Conservation (phyloP, 2,797 vertebrate genomes). For the Enteromius treurensis region DNA sequence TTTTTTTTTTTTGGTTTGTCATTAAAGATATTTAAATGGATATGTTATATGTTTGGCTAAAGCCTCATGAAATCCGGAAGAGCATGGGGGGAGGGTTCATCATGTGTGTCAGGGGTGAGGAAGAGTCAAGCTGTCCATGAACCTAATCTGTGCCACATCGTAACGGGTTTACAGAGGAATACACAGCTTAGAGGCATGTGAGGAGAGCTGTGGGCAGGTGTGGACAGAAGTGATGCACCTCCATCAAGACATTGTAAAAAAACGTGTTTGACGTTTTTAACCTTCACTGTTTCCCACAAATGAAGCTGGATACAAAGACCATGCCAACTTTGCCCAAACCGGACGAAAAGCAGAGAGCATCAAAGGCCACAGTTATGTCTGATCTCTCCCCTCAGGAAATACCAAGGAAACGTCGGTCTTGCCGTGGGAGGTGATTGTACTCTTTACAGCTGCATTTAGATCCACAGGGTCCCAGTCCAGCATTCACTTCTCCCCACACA, state of each 20-base stretch:
- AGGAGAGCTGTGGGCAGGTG: constrained; percentile 44
- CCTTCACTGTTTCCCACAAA: constrained; percentile 30
- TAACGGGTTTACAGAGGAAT: constrained; percentile 79
- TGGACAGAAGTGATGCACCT: constrained; percentile 29
- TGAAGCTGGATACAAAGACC: constrained; percentile 42
- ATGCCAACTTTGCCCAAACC: constrained; percentile 39
- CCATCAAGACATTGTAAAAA: constrained; percentile 22
- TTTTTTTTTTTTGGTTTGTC: background rate
- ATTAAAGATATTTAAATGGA: background rate
- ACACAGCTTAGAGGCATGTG: constrained; percentile 68
- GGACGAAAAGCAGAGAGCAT: constrained; percentile 51
- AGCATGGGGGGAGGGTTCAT: constrained; percentile 26
- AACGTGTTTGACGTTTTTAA: constrained; percentile 33
- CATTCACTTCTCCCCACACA: background rate
- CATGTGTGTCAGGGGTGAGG: constrained; percentile 53
- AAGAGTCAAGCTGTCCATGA: constrained; percentile 61
- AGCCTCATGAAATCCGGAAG: constrained; percentile 1
- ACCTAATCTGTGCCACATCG: constrained; percentile 73
- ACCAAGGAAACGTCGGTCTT: constrained; percentile 26
- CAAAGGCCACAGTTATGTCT: constrained; percentile 47
- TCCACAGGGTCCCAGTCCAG: background rate
- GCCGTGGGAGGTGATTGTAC: background rate
- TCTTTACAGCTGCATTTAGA: background rate
- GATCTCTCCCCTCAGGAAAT: constrained; percentile 53
- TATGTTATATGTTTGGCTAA: constrained; percentile 7